Evolutionary conservation across 2,113 vertebrate genomes (phyloP).

Genomic region (Rhinichthys klamathensis): DNA sequence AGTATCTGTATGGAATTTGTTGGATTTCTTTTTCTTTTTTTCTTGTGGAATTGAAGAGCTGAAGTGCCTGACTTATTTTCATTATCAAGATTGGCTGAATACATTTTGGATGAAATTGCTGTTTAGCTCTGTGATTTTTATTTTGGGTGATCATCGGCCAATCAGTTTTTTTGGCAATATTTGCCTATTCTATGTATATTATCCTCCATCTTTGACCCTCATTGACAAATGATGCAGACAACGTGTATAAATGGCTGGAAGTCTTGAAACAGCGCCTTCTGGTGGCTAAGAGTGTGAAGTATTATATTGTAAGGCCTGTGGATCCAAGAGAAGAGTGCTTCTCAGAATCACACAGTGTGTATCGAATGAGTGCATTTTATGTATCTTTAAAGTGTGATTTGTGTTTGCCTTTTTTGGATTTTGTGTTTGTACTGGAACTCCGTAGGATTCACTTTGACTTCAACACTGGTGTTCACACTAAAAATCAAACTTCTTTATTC

Average conservation of each 20-base stretch:
- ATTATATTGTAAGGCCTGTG: constrained; percentile 42
- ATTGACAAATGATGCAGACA: constrained; percentile 30
- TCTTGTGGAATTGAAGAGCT: constrained; percentile 23
- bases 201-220: constrained; percentile 41
- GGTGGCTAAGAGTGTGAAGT: constrained; percentile 48
- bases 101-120: constrained; percentile 19
- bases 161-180: constrained; percentile 58
- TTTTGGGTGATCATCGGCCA: constrained; percentile 41
- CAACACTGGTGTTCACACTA: constrained; percentile 51
- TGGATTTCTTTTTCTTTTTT: constrained; percentile 5
- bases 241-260: constrained; percentile 15
- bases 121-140: constrained; percentile 25
- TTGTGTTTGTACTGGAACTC: constrained; percentile 62
- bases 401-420: constrained; percentile 70
- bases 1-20: constrained; percentile 34
- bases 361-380: constrained; percentile 30
- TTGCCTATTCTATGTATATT: constrained; percentile 54
- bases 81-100: constrained; percentile 27
- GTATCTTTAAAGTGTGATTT: constrained; percentile 62
- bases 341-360: constrained; percentile 13
- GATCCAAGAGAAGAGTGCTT: constrained; percentile 30
- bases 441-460: constrained; percentile 45
- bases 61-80: constrained; percentile 50
- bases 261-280: constrained; percentile 47
- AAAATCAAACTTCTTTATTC: constrained; percentile 34